Evolutionary conservation across 2,888 invertebrate species (phyloP), one percentile per base, ranked within the genome.

Genomic region (Ferdinandea cuprea): DNA sequence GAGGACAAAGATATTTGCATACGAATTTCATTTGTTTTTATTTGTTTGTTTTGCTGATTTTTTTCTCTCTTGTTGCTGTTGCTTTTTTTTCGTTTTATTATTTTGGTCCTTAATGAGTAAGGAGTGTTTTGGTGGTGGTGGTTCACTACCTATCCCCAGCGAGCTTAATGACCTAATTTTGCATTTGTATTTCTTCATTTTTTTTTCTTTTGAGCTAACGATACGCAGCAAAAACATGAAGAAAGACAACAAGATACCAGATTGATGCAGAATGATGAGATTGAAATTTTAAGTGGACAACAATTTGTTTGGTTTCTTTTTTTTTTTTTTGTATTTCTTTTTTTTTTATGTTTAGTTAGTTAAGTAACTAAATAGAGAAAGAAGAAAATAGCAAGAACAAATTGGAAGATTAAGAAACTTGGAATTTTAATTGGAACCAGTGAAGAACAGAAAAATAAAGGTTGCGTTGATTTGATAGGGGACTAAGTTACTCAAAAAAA

Each of bases 1-100:
- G 13, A 44, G 9, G 11, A 35, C n/a, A 11, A 58, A 63, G 40
- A 68, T 76, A 78, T 78, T 83, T 78, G 83, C 83, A 83, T 83
- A 56, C 56, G 66, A 78, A 83, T 66, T 30, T 61, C 35, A 61
- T 77, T 73, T 77, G 58, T 37, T 56, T 68, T 74, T 68, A 11
- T 48, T 42, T 59, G 28, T 50, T 61, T 59, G 42, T 72, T 40
- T 28, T 61, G 30, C 7, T 11, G n/a, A n/a, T n/a, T n/a, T n/a
- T n/a, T n/a, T n/a, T n/a, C n/a, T n/a, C n/a, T n/a, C n/a, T n/a
- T n/a, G n/a, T n/a, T n/a, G n/a, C 28, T 44, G 13, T 42, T n/a
- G 21, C 19, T 59, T 61, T 17, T 30, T 11, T 13, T 21, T 58
- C 13, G 44, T 54, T 56, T 28, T 46, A 44, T 71, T 71, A 9